A percentile compares a stretch with the other conserved stretches of the same genome.
Conservation (phyloP, 2,113 vertebrate species). For the Echinops telfairi region DNA sequence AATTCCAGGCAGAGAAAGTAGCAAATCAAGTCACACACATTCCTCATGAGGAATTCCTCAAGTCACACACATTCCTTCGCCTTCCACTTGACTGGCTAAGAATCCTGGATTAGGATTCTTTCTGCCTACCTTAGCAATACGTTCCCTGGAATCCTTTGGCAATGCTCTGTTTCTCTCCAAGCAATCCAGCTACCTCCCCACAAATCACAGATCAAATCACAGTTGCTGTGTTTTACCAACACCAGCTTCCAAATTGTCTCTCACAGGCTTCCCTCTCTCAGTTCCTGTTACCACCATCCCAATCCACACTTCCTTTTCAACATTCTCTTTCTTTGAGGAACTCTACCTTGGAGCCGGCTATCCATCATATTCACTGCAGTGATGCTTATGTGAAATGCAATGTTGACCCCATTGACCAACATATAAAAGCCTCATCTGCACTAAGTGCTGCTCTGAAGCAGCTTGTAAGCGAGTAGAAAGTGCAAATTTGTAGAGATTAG, state of each 20-base stretch:
- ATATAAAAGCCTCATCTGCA: neutral
- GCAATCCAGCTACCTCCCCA: neutral
- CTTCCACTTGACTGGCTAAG: neutral
- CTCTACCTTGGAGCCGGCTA: neutral
- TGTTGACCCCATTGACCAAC: neutral
- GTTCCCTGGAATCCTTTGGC: neutral
- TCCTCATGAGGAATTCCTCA: neutral
- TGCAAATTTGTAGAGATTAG: neutral
- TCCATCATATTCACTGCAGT: neutral
- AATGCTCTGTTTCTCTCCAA: neutral
- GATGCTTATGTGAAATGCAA: no score
- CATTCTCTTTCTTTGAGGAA: neutral
- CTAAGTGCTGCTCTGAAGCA: neutral
- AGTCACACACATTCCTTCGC: neutral
- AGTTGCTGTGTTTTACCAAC: neutral
- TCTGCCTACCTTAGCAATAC: neutral
- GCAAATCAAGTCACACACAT: neutral
- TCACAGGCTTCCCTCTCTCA: neutral
- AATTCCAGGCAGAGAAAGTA: neutral
- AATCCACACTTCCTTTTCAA: neutral
- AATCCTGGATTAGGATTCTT: neutral
- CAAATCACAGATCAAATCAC: neutral
- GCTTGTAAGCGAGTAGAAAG: neutral
- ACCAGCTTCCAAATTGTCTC: neutral
- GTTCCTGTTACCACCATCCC: neutral